phyloP scores from a whole-genome alignment of 2,888 invertebrate species.

The Gymnosoma rotundatum region DNA sequence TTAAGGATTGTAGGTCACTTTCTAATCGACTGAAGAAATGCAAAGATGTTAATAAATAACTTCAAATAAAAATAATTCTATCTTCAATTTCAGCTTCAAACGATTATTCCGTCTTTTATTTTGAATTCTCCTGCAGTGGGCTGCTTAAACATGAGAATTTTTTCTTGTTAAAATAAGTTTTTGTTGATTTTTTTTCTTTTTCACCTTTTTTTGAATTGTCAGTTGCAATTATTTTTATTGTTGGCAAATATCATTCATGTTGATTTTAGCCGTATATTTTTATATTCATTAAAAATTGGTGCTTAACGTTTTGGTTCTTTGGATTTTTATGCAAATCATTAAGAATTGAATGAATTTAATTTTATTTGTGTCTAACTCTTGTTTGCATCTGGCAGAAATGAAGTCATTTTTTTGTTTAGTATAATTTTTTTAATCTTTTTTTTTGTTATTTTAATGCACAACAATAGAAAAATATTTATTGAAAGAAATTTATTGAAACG shows the following conservation, averaged over 20 bases:
- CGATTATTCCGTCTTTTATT: neutral
- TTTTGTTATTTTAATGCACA: constrained; percentile 5
- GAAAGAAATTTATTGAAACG: neutral
- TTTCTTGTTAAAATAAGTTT: neutral
- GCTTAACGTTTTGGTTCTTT: neutral
- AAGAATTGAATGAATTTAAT: constrained; percentile 20
- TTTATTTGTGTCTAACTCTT: constrained; percentile 16
- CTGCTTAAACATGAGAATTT: constrained; percentile 51
- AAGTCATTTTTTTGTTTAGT: neutral
- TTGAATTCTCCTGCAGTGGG: constrained; percentile 10
- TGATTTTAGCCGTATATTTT: constrained; percentile 35
- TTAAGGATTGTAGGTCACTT: too few relatives aligned
- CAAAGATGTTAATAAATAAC: too few relatives aligned
- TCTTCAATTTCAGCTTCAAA: neutral
- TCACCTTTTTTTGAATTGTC: constrained; percentile 29
- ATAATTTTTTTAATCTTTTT: neutral
- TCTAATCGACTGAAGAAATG: too few relatives aligned
- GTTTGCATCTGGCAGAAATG: constrained; percentile 10
- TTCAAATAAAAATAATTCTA: too few relatives aligned
- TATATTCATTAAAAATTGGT: constrained; percentile 2
- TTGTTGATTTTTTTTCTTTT: neutral
- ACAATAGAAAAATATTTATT: neutral
- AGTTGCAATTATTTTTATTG: constrained; percentile 60
- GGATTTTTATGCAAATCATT: constrained; percentile 31
- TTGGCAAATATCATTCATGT: constrained; percentile 57